These are phyloP conservation scores for Nephrotoma appendiculata DNA, from an alignment of 2,888 invertebrate genomes.

Conservation along the genomic window DNA sequence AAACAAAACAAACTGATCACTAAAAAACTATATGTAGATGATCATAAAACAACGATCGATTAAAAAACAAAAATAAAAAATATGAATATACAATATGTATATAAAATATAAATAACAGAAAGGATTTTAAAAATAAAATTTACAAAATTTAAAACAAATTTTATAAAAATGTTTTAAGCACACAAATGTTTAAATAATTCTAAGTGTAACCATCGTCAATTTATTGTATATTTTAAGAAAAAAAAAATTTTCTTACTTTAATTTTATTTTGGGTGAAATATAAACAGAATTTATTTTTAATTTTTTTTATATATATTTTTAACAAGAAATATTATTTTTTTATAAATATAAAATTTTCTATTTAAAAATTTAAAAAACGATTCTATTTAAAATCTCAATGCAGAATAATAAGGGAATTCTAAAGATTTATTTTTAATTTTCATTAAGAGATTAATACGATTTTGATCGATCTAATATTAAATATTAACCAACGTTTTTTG, in stretches of 20 bases:
- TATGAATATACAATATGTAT: neutral
- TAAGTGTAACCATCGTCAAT: neutral
- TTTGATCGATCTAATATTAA: neutral
- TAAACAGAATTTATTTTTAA: neutral
- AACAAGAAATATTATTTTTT: neutral
- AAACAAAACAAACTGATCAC: neutral
- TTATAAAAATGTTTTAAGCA: neutral
- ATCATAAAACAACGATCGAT: neutral
- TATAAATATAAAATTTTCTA: neutral
- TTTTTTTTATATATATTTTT: neutral
- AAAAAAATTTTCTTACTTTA: neutral
- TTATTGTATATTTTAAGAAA: neutral
- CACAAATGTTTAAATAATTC: neutral
- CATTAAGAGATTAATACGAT: neutral
- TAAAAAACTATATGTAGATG: neutral
- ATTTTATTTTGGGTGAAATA: neutral
- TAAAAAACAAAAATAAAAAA: neutral
- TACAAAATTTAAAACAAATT: neutral
- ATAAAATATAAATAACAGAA: neutral
- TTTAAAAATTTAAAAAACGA: neutral
- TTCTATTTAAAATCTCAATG: neutral
- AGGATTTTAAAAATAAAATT: neutral
- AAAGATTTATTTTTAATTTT: neutral
- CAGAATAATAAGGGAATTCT: neutral
- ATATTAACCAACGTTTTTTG: neutral